These are phyloP conservation scores for Zapus hudsonius DNA, from an alignment of 2,113 vertebrate species.

Conservation along the genomic window DNA sequence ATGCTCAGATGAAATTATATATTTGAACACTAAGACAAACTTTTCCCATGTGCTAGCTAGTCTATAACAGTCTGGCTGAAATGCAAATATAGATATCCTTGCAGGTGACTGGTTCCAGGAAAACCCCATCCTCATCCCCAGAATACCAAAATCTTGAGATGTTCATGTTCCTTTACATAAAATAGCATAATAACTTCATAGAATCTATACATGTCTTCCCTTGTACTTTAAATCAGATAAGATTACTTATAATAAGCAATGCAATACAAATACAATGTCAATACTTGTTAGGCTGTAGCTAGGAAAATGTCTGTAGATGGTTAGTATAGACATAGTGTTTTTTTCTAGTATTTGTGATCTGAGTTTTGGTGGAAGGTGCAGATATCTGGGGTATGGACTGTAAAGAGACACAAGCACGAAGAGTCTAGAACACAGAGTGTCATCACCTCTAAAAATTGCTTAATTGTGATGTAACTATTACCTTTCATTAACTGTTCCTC, in stretches of 20 bases:
- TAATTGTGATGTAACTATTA: not conserved
- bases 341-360: not conserved
- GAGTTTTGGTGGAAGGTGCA: not conserved
- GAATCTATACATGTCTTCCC: too few species aligned
- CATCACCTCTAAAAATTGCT: not conserved
- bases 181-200: not conserved
- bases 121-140: not conserved
- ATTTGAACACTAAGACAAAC: not conserved
- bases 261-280: not conserved
- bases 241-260: not conserved
- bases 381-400: not conserved
- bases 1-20: not conserved
- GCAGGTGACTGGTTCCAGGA: not conserved
- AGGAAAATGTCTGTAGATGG: not conserved
- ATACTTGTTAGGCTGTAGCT: not conserved
- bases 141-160: not conserved
- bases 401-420: not conserved
- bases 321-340: not conserved
- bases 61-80: not conserved
- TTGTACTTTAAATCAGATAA: not conserved
- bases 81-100: not conserved
- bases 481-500: not conserved
- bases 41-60: not conserved
- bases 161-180: not conserved
- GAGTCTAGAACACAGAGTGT: not conserved